Percentiles rank a stretch among this genome's conserved stretches.
Conservation (phyloP, 2,888 invertebrate species). For the Rotaria sp. region DNA sequence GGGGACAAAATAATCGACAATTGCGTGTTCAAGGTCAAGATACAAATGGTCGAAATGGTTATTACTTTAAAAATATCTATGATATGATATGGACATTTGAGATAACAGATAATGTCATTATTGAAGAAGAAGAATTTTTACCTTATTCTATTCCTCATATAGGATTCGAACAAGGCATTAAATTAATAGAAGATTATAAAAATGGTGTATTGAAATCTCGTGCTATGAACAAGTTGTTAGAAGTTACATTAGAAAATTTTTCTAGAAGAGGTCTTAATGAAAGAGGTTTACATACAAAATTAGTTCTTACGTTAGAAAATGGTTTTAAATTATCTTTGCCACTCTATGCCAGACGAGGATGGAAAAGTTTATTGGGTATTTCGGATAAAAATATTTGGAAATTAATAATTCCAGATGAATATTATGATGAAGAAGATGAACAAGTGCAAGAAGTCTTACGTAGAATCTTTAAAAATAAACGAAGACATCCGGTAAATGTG, state of each 20-base stretch:
- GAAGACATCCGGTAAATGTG: not conserved
- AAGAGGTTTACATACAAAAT: conserved; percentile 20
- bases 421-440: not conserved
- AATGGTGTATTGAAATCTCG: not conserved
- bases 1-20: conserved; percentile 29
- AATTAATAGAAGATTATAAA: not conserved
- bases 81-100: not conserved
- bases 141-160: not conserved
- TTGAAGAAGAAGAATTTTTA: not conserved
- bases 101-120: not conserved
- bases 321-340: not conserved
- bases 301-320: not conserved
- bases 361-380: not conserved
- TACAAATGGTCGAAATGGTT: not conserved
- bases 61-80: conserved; percentile 13
- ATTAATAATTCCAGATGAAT: not conserved
- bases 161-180: not conserved
- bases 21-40: not conserved
- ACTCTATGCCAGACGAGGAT: not conserved
- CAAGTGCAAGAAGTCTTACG: not conserved
- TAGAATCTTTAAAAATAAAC: not conserved
- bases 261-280: not conserved
- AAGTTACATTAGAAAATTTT: not conserved
- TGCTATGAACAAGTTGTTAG: not conserved
- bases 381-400: not conserved